Base-by-base conservation (phyloP, 1,140 invertebrate species). In the Holcopasites calliopsidis region DNA sequence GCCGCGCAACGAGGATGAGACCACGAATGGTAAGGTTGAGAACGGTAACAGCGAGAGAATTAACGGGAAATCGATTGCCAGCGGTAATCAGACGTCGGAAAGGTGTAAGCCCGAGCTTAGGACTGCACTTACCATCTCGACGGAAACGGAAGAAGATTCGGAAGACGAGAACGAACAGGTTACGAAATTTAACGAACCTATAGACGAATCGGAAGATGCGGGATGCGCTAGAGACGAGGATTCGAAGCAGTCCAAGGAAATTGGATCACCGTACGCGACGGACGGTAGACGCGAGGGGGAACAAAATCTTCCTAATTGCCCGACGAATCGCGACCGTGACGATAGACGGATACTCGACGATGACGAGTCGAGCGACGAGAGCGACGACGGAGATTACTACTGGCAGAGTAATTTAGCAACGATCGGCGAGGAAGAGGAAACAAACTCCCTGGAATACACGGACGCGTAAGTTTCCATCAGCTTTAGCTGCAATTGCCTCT, bases 371-470 rank as follows among this genome's bases (percentile, higher is more conserved):
- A 85, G 70, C n/a, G 86, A 88, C 1, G 87, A 88, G 16, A 88
- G 86, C 55, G 87, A 89, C 50, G 80, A 84, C 1, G 85, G 77
- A 8, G 84, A 89, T 76, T 90, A 89, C 60, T 90, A 90, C 38
- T 90, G 89, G 89, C 88, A 89, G 33, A 90, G 87, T 64, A 90
- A 89, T 77, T 64, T 90, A 21, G 89, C 89, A 1, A 90, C 89
- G 3, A 90, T 90, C 18, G 89, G 89, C 10, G 89, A 90, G 60
- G 89, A 90, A 47, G 89, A 90, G 72, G 89, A 90, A 68, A 89
- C 74, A 5, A 86, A 88, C 62, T 90, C 89, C 8, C 82, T 90
- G 71, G 89, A 90, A 77, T 90, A 89, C 55, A 74, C 78, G 5
- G 74, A 73, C 50, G 72, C 80, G 88, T 89, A 80, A 82, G 87